Conservation (phyloP, 64 coral and sea anemone species). For the Montipora cactus region DNA sequence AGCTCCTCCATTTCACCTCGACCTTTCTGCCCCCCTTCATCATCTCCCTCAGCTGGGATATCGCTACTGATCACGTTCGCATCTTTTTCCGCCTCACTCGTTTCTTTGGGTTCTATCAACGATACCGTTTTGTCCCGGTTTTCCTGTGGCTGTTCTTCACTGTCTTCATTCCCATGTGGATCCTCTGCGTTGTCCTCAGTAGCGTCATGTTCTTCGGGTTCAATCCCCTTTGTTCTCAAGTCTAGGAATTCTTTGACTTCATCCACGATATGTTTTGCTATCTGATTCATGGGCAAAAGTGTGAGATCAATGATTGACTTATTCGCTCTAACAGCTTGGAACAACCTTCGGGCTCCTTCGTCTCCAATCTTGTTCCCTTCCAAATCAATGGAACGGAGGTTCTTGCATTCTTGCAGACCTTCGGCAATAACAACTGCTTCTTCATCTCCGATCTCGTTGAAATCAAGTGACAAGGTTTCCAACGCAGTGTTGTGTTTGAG, state of each 20-base stretch:
- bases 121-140: neutral
- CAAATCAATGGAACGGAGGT: constrained; percentile 89
- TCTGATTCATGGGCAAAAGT: constrained; percentile 86
- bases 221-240: constrained; percentile 24
- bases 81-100: neutral
- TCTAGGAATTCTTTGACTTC: constrained; percentile 73
- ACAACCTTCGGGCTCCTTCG: constrained; percentile 77
- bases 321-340: constrained; percentile 80
- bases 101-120: neutral
- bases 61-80: neutral
- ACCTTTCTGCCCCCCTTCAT: neutral
- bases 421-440: constrained; percentile 82
- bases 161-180: neutral
- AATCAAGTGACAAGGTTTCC: constrained; percentile 88
- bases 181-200: neutral
- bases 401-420: constrained; percentile 72
- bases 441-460: constrained; percentile 85
- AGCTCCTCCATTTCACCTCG: neutral
- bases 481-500: constrained; percentile 73
- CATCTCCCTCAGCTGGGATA: neutral
- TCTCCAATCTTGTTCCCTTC: constrained; percentile 96
- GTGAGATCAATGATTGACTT: constrained; percentile 85
- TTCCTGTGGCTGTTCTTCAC: neutral
- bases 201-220: neutral
- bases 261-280: constrained; percentile 79